Conservation (phyloP, 2,797 vertebrate genomes). For the Pantherophis vulpinus region DNA sequence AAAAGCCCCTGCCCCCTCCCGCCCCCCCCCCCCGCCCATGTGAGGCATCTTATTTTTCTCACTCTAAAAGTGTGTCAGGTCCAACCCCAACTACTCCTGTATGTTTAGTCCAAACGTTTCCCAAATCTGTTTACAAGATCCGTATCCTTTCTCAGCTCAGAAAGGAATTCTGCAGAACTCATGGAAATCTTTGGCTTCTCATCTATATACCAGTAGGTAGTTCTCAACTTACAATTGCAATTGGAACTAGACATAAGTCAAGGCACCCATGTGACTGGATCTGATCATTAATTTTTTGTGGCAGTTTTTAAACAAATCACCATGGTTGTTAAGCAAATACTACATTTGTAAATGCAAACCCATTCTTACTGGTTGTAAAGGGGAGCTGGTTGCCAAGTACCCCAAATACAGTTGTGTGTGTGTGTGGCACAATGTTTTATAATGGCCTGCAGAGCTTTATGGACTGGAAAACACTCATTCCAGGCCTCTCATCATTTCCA, state of each 20-base stretch:
- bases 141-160: background rate
- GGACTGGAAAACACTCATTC: background rate
- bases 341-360: background rate
- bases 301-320: background rate
- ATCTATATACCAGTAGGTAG: background rate
- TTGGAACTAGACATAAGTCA: background rate
- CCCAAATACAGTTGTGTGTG: background rate
- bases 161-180: background rate
- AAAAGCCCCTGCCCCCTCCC: background rate
- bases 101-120: background rate
- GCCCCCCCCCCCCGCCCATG: background rate
- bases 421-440: background rate
- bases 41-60: background rate
- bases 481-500: background rate
- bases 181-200: background rate
- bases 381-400: background rate
- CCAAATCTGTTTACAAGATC: background rate
- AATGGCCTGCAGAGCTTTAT: background rate
- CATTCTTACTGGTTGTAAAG: background rate
- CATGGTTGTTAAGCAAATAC: background rate
- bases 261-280: background rate
- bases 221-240: background rate
- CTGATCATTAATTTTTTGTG: background rate
- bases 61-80: background rate
- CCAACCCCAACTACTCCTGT: background rate